These are phyloP conservation scores for Lanistes nyassanus DNA, from an alignment of 1,140 invertebrate species.

Conservation along the genomic window DNA sequence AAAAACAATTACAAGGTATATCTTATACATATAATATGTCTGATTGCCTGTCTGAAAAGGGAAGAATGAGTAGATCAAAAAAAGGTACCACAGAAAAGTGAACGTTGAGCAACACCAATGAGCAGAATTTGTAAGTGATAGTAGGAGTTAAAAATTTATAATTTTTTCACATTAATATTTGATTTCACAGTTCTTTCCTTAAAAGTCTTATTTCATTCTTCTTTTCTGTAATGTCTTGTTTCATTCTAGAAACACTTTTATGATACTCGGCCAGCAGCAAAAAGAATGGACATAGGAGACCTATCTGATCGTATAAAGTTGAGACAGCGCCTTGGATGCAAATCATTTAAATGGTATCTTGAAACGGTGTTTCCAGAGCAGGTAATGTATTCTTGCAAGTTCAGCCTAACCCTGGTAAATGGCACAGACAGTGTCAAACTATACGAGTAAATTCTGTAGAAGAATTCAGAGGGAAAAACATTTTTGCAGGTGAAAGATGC, in stretches of 20 bases:
- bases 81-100: neutral
- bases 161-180: neutral
- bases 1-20: neutral
- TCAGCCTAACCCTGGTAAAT: conserved; percentile 87
- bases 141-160: neutral
- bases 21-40: neutral
- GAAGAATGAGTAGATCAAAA: neutral
- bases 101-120: neutral
- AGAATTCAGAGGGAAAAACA: conserved; percentile 49
- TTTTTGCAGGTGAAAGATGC: conserved; percentile 72
- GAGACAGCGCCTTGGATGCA: conserved; percentile 84
- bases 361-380: conserved; percentile 97
- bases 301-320: conserved; percentile 81
- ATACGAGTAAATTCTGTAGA: conserved; percentile 33
- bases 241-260: conserved; percentile 79
- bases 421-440: conserved; percentile 36
- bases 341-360: conserved; percentile 98
- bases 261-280: conserved; percentile 73
- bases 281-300: conserved; percentile 81
- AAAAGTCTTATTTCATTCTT: neutral
- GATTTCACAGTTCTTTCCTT: neutral
- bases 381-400: conserved; percentile 89
- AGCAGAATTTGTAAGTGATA: neutral
- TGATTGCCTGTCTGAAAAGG: neutral
- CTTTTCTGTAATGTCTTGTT: conserved; percentile 13